Evolutionary conservation across 2,113 vertebrate genomes (phyloP), one percentile per base, ranked within the genome.

Genomic region (Aplodontia rufa): DNA sequence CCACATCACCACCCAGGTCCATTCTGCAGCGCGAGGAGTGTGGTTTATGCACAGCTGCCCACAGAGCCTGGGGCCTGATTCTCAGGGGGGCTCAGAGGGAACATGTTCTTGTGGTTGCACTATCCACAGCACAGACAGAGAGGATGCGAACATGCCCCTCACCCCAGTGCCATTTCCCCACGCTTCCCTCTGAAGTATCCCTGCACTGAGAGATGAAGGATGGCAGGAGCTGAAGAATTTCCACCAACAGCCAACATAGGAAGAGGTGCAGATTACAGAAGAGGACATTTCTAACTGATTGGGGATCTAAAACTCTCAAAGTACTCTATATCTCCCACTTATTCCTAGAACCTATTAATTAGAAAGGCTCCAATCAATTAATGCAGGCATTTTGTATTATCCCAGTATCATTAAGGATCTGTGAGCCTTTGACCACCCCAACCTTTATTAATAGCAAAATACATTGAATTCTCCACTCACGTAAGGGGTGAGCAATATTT

Each of bases 251-350:
- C 84, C 84, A 79, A 92, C 87, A 83, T 55, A 20, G 7, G 66
- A 91, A 58, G 69, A 60, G 40, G 85, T 53, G 69, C 53, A 83
- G 80, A 85, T 79, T 40, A 91, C 66, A 90, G 64, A 12, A 47
- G 37, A 96, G 28, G 71, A 79, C n/a, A 69, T 62, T 89, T 82
- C 89, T 69, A 91, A 87, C 47, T 69, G 72, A 93, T 72, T 30
- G 19, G 40, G 62, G 75, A n/a, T 49, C 62, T 66, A 22, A 55
- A 87, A 89, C 24, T 86, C 83, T 87, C 95, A 32, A 64, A 85
- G 68, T 49, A 45, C 37, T 51, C 68, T 66, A 40, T 75, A 42
- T 74, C 69, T 72, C 58, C 74, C 78, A 60, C 49, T 87, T 86
- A 71, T 49, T 37, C 35, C 40, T 49, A 86, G 90, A 93, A 42